Conservation (phyloP, 2,888 invertebrate genomes). For the Synanthedon myopaeformis region DNA sequence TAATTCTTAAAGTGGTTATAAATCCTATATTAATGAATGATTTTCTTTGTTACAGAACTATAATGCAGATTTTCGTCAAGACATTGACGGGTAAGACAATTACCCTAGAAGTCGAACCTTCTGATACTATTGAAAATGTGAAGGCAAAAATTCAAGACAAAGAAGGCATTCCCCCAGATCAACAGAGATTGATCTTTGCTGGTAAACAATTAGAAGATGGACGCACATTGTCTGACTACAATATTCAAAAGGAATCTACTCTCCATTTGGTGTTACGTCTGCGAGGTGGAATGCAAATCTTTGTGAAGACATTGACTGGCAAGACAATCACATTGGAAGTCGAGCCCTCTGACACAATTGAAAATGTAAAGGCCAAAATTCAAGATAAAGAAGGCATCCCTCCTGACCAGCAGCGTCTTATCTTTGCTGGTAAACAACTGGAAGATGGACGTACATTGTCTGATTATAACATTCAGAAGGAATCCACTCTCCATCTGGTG, state of each 20-base stretch:
- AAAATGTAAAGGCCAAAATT: constrained; percentile 95
- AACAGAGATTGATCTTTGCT: constrained; percentile 91
- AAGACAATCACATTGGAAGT: constrained; percentile 94
- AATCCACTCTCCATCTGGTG: constrained; percentile 94
- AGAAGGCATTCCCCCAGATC: constrained; percentile 92
- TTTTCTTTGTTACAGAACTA: constrained; percentile 4
- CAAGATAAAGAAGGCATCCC: constrained; percentile 94
- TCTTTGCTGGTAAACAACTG: constrained; percentile 93
- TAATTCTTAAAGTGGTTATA: background rate
- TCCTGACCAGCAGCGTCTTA: constrained; percentile 90
- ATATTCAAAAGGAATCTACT: constrained; percentile 95
- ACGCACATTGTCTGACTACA: constrained; percentile 91
- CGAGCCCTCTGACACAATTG: constrained; percentile 92
- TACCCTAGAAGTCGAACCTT: constrained; percentile 91
- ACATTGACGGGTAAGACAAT: constrained; percentile 94
- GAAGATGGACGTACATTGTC: constrained; percentile 94
- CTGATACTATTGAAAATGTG: constrained; percentile 95
- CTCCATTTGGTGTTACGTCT: constrained; percentile 94
- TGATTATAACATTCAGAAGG: constrained; percentile 95
- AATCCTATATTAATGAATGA: background rate
- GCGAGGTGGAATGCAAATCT: constrained; percentile 96
- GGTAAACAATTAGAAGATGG: constrained; percentile 96
- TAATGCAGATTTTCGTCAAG: constrained; percentile 97
- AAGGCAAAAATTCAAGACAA: constrained; percentile 94
- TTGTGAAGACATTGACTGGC: constrained; percentile 93